Conservation (phyloP, 92 coral and sea anemone genomes). For the Metridium senile region DNA sequence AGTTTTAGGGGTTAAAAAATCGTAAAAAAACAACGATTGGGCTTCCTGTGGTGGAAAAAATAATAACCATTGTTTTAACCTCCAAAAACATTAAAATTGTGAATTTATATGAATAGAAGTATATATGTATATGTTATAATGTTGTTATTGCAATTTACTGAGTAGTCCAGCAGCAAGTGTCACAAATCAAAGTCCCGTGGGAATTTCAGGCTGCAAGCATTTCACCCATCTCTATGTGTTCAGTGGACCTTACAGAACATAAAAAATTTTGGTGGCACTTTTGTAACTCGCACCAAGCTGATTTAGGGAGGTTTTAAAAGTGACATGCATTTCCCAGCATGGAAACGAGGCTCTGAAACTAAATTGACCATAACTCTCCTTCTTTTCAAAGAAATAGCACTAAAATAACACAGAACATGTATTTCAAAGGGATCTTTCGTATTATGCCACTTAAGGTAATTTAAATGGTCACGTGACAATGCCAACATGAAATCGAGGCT, state of each 20-base stretch:
- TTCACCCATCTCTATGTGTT: constrained; percentile 42
- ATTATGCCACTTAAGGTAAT: not conserved
- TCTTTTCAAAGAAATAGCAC: constrained; percentile 4
- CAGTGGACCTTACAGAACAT: constrained; percentile 41
- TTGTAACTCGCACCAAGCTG: constrained; percentile 37
- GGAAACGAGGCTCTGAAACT: constrained; percentile 48
- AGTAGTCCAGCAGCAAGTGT: constrained; percentile 46
- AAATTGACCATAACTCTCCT: constrained; percentile 29
- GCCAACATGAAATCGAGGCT: too few relatives aligned
- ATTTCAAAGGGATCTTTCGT: not conserved
- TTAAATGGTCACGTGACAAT: constrained; percentile 26
- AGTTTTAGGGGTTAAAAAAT: too few relatives aligned
- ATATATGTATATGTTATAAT: too few relatives aligned
- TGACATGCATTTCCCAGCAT: constrained; percentile 34
- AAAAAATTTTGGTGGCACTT: constrained; percentile 51
- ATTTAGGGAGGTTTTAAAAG: constrained; percentile 21
- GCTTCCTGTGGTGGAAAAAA: too few relatives aligned
- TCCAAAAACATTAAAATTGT: too few relatives aligned
- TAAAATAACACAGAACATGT: constrained; percentile 15
- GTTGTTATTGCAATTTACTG: too few relatives aligned
- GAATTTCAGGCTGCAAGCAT: constrained; percentile 50
- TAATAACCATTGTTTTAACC: too few relatives aligned
- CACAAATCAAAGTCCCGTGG: constrained; percentile 56
- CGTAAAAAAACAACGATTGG: too few relatives aligned
- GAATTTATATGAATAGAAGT: too few relatives aligned